These are phyloP conservation scores for Macrobrachium nipponense DNA, from an alignment of 1,140 invertebrate genomes.

Conservation along the genomic window DNA sequence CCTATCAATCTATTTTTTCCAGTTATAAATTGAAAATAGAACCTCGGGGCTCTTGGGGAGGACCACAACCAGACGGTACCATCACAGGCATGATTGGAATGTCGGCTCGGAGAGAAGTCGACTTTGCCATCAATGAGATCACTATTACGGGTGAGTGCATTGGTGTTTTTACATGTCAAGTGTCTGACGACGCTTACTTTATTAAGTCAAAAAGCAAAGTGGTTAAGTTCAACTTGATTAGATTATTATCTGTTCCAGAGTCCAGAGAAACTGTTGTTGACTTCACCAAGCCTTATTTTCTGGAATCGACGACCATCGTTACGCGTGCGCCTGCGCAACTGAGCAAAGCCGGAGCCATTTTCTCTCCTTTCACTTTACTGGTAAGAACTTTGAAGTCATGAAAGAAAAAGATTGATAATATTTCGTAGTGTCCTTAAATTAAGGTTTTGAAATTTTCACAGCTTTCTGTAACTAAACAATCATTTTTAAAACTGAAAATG, in stretches of 20 bases:
- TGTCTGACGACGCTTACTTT: too few relatives aligned
- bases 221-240: too few relatives aligned
- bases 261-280: conserved; percentile 26
- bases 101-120: neutral
- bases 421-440: neutral
- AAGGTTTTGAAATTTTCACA: neutral
- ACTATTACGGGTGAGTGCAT: neutral
- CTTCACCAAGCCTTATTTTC: conserved; percentile 32
- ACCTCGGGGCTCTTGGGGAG: neutral
- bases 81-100: conserved; percentile 11
- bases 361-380: conserved; percentile 23
- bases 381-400: neutral
- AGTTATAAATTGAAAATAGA: neutral
- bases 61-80: neutral
- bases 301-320: conserved; percentile 23
- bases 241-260: neutral
- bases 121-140: conserved; percentile 3
- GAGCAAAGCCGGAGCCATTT: conserved; percentile 21
- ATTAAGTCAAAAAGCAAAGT: too few relatives aligned
- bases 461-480: too few relatives aligned
- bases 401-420: neutral
- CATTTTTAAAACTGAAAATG: too few relatives aligned
- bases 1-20: neutral
- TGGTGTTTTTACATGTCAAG: too few relatives aligned
- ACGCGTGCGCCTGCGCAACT: conserved; percentile 13